A percentile compares a stretch with the other conserved stretches of the same genome.
Conservation (phyloP, 2,113 vertebrate genomes). For the Orycteropus afer region DNA sequence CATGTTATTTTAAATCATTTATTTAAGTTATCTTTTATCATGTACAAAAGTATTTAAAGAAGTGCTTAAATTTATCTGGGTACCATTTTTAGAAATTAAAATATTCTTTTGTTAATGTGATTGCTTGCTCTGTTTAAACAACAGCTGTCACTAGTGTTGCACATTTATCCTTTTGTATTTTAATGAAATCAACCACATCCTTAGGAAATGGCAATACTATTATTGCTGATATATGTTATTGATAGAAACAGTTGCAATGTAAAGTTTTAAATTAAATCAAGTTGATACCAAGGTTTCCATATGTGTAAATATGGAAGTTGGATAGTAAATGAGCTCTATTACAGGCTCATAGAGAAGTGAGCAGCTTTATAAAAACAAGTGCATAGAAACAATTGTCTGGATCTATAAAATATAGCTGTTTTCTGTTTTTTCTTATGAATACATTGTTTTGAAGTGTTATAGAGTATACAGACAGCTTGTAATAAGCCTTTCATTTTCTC, state of each 20-base stretch:
- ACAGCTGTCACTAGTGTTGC: neutral
- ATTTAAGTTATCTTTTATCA: conserved; percentile 45
- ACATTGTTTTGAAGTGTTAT: neutral
- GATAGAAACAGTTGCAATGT: neutral
- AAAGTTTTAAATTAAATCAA: neutral
- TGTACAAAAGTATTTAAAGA: conserved; percentile 42
- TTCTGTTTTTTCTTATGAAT: neutral
- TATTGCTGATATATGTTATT: neutral
- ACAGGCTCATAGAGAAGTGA: neutral
- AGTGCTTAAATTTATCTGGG: conserved; percentile 38
- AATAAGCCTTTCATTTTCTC: neutral
- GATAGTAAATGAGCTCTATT: neutral
- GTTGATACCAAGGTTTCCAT: neutral
- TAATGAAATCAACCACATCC: neutral
- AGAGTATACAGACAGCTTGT: neutral
- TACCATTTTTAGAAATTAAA: conserved; percentile 40
- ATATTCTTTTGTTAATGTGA: conserved; percentile 46
- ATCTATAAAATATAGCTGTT: neutral
- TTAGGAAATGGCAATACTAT: neutral
- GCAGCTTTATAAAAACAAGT: neutral
- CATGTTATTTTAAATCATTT: conserved; percentile 18
- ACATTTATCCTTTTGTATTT: neutral
- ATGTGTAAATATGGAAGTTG: neutral
- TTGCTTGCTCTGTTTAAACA: conserved; percentile 51
- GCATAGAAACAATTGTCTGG: neutral